Base-by-base conservation (phyloP, 2,888 invertebrate species). In the Metellina segmentata region DNA sequence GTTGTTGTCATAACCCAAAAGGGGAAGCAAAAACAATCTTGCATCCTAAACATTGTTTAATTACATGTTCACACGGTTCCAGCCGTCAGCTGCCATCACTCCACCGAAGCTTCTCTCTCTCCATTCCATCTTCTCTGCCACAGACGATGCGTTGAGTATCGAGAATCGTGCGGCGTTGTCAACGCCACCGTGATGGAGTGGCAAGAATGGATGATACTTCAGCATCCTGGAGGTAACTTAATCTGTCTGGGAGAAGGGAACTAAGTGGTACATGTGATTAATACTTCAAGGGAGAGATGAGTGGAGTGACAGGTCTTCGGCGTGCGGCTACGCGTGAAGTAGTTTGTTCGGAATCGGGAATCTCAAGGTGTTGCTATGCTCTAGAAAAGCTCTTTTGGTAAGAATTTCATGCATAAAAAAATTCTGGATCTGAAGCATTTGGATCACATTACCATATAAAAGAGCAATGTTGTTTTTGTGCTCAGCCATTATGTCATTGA, bases 221-320 rank as follows among this genome's bases (percentile, higher is more conserved):
- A 79, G 34, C 79, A 79, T 51, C 77, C 19, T 51, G 9, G 77
- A 4, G 19, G 79, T 53, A 79, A 79, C 61, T 52, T 61, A 61
- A 79, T 79, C 79, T 79, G 79, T 79, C 61, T 20, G 51, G n/a
- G 78, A 78, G 20, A 13, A n/a, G 13, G 79, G 20, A 53, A 79
- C 61, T 79, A 79, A 79, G 79, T 79, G 79, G 53, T 79, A 79
- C 20, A 53, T 13, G 53, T 20, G 34, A 79, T 61, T 53, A 61
- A 53, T 79, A 53, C 53, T 79, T 79, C 79, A 19, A 53, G 53
- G n/a, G 61, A 79, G 61, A 16, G 79, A 20, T 9, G 34, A 20
- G 53, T 20, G 20, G 19, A 34, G 79, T 79, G 79, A 34, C 52
- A 61, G 16, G 34, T 61, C 61, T 53, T 61, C 34, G 20, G 20